These are phyloP conservation scores for Meiosimyza platycephala DNA, from an alignment of 2,888 invertebrate genomes.

Conservation along the genomic window DNA sequence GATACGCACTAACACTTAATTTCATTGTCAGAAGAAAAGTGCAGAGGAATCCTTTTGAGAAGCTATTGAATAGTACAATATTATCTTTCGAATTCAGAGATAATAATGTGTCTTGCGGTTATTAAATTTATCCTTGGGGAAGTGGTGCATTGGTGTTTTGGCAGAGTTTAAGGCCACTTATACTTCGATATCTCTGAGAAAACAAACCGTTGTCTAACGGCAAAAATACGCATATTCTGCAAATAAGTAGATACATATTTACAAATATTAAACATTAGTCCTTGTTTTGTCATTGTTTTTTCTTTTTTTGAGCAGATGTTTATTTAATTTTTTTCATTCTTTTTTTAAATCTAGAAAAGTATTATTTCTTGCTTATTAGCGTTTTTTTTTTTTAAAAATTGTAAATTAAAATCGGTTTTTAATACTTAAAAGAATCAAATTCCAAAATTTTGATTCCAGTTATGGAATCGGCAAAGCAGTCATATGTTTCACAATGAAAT, in stretches of 20 bases:
- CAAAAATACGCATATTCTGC: not conserved
- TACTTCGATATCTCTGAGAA: conserved; percentile 5
- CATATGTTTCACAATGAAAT: too few relatives aligned
- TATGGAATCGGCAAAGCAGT: too few relatives aligned
- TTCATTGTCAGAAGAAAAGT: conserved; percentile 72
- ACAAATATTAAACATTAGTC: too few relatives aligned
- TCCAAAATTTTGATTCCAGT: too few relatives aligned
- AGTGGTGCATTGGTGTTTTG: not conserved
- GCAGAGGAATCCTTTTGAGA: not conserved
- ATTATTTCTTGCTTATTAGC: too few relatives aligned
- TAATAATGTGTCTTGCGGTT: not conserved
- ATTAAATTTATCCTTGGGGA: not conserved
- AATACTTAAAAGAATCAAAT: too few relatives aligned
- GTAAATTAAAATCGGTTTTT: too few relatives aligned
- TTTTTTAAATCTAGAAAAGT: too few relatives aligned
- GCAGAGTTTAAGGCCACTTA: not conserved
- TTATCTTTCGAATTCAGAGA: not conserved
- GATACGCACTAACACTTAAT: conserved; percentile 88
- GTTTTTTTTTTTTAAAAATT: too few relatives aligned
- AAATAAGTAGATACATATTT: conserved; percentile 1
- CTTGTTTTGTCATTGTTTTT: too few relatives aligned
- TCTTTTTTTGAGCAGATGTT: too few relatives aligned
- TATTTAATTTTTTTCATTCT: too few relatives aligned
- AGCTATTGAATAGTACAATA: not conserved
- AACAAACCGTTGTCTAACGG: not conserved